These are phyloP conservation scores for Plutella xylostella DNA, from an alignment of 2,888 invertebrate species.

Conservation along the genomic window DNA sequence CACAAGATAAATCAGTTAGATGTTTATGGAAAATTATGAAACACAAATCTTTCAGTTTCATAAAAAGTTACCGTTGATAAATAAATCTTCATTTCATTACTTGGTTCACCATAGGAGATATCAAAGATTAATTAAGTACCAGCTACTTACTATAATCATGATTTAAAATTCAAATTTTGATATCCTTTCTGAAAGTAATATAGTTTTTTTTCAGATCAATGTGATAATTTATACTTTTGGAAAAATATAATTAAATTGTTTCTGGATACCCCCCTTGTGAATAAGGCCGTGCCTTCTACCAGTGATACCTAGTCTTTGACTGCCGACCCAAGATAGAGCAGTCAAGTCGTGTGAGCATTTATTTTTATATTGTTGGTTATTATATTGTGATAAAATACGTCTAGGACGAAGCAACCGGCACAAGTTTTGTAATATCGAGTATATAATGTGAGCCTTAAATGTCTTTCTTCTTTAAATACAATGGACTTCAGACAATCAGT, in stretches of 20 bases:
- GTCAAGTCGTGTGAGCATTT: conserved; percentile 64
- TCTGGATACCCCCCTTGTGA: background rate
- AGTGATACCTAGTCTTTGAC: conserved; percentile 62
- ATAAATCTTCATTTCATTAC: background rate
- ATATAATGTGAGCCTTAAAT: background rate
- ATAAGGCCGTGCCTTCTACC: conserved; percentile 57
- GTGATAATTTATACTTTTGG: too few species aligned
- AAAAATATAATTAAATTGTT: background rate
- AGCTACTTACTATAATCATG: too few species aligned
- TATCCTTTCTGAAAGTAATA: too few species aligned
- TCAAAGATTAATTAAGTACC: too few species aligned
- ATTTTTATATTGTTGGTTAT: conserved; percentile 60
- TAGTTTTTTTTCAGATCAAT: too few species aligned
- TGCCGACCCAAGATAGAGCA: conserved; percentile 26
- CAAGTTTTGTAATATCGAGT: conserved; percentile 17
- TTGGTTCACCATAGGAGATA: background rate
- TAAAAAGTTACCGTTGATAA: background rate
- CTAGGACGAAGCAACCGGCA: conserved; percentile 21
- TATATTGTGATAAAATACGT: conserved; percentile 35
- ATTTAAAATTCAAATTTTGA: too few species aligned
- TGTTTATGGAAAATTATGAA: too few species aligned
- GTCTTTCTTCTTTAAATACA: conserved; percentile 17
- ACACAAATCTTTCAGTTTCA: background rate
- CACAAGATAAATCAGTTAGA: too few species aligned
- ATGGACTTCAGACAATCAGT: conserved; percentile 14